Base-by-base conservation (phyloP, 2,888 invertebrate genomes). In the Sphaerophoria taeniata region DNA sequence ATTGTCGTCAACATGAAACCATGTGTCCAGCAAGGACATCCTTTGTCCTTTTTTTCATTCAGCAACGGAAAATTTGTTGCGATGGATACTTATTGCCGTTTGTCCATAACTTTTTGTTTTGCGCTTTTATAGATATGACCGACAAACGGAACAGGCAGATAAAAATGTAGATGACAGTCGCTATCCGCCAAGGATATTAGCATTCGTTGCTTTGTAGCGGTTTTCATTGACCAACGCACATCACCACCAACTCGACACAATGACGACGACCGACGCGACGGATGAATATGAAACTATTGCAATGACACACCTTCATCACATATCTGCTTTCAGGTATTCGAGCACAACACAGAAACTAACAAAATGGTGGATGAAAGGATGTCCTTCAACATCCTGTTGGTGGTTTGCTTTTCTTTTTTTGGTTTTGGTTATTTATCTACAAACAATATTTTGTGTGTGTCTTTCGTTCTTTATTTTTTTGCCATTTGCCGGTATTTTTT, bases 131-230 rank as follows among this genome's bases (percentile, higher is more conserved):
- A 14, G 43, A 60, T 31, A 34, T 36, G 53, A 24, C 24, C 24
- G 24, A 24, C 24, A 24, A 24, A 24, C 24, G 24, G 24, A 24
- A 24, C 24, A 24, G 24, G 24, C 24, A 24, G 24, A 24, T 24
- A 24, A 65, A 53, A 39, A 67, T 39, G 45, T 31, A 39, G 33
- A 12, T 24, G 39, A 14, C 43, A 61, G 45, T 39, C 43, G 9
- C 5, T 43, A 49, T 72, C 63, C 43, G 72, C 58, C 31, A 36
- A 70, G 61, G 77, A 73, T 69, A 82, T 82, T 73, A 82, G 73
- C 77, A 77, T 82, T 77, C 39, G 73, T 47, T 61, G 61, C 73
- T 77, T 77, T 77, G 69, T 73, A 56, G 82, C 45, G 82, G 82
- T 73, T 82, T 73, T 16, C 16, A 47, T 1, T 75, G 63, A 70